These are phyloP conservation scores for Oriolus oriolus DNA, from an alignment of 2,113 vertebrate species.

Conservation along the genomic window DNA sequence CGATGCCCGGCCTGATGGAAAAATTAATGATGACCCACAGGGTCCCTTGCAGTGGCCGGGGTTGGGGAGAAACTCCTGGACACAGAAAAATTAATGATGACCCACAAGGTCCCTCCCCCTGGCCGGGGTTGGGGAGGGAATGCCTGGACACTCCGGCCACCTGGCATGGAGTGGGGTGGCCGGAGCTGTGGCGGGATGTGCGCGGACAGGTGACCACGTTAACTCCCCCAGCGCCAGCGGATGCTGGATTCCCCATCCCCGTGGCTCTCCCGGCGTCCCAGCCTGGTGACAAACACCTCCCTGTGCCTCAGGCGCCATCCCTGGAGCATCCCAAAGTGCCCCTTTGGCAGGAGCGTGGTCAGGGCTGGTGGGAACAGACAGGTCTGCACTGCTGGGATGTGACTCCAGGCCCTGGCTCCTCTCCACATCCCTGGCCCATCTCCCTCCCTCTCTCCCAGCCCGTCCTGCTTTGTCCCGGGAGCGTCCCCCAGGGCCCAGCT, in stretches of 20 bases:
- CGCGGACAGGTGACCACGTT: fast-evolving
- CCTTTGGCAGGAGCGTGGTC: fast-evolving
- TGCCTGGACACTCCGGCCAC: fast-evolving
- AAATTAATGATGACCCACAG: fast-evolving
- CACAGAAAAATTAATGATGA: too few species aligned
- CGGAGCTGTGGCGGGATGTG: neutral
- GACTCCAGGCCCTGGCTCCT: fast-evolving
- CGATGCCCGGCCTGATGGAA: neutral
- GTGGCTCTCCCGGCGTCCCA: neutral
- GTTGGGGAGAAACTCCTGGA: too few species aligned
- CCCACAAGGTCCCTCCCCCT: neutral
- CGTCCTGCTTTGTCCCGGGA: conserved; percentile 56
- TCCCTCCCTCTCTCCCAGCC: conserved; percentile 11
- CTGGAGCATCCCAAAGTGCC: fast-evolving
- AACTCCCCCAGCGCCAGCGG: fast-evolving
- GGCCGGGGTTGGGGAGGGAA: neutral
- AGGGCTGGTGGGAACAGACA: fast-evolving
- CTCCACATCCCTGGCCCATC: neutral
- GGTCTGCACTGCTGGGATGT: fast-evolving
- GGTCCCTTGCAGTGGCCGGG: too few species aligned
- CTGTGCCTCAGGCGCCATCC: fast-evolving
- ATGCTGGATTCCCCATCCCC: fast-evolving
- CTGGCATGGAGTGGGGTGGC: fast-evolving
- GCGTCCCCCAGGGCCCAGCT: conserved; percentile 60
- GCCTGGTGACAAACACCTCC: fast-evolving